phyloP scores from a whole-genome alignment of 1,140 invertebrate genomes.

The Bombus polaris region DNA sequence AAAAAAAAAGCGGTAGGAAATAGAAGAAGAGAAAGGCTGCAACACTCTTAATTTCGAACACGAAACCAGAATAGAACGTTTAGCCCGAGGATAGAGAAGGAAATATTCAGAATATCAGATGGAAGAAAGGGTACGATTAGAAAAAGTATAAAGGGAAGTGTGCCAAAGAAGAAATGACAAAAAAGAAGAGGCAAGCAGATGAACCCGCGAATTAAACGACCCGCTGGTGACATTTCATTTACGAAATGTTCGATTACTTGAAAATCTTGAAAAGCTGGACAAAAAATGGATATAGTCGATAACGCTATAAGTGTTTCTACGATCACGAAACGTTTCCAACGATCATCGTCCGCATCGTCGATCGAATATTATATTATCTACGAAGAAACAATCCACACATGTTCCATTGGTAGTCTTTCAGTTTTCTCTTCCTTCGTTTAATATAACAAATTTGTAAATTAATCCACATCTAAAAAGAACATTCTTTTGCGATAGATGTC shows the following conservation, averaged over 20 bases:
- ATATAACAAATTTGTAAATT: background rate
- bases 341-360: background rate
- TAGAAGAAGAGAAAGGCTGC: background rate
- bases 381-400: background rate
- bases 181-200: slow-evolving; percentile 37
- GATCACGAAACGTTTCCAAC: background rate
- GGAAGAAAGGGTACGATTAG: background rate
- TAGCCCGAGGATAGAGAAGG: slow-evolving; percentile 15
- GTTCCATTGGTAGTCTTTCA: too few species aligned
- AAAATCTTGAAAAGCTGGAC: background rate
- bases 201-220: slow-evolving; percentile 54
- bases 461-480: background rate
- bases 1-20: background rate
- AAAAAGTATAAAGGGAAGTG: background rate
- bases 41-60: background rate
- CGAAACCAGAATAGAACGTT: slow-evolving; percentile 1
- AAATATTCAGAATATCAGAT: background rate
- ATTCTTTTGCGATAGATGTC: background rate
- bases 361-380: background rate
- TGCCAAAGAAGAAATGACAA: slow-evolving; percentile 41
- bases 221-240: slow-evolving; percentile 7
- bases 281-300: background rate
- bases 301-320: background rate
- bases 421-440: background rate
- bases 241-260: slow-evolving; percentile 9